A percentile compares a stretch with the other conserved stretches of the same genome.
phyloP scores from a whole-genome alignment of 1,140 invertebrate species.

The Drosophila melanogaster region DNA sequence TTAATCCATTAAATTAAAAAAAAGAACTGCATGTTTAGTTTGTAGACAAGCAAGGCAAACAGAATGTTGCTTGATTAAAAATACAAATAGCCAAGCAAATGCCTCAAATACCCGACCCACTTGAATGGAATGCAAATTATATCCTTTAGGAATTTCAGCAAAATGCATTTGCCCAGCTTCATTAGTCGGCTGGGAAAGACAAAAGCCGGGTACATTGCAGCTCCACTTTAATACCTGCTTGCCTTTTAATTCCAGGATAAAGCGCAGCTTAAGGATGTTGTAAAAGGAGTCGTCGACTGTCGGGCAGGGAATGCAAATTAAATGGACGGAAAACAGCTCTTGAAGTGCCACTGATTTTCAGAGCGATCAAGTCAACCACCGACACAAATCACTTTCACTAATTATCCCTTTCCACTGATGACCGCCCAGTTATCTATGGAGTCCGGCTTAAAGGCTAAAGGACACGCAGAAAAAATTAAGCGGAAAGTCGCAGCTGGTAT shows the following conservation, averaged over 20 bases:
- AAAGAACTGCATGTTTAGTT: background rate
- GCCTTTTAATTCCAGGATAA: constrained; percentile 50
- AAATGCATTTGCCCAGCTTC: constrained; percentile 56
- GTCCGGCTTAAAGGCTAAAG: constrained; percentile 18
- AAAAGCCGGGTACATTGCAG: constrained; percentile 27
- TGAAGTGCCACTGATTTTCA: constrained; percentile 61
- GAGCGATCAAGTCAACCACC: constrained; percentile 13
- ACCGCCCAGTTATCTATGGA: constrained; percentile 15
- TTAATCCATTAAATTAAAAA: no score
- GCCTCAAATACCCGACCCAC: constrained; percentile 24
- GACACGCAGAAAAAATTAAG: constrained; percentile 39
- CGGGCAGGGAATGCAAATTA: constrained; percentile 61
- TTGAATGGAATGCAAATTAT: constrained; percentile 32
- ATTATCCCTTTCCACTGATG: constrained; percentile 57
- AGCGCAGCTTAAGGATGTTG: constrained; percentile 10
- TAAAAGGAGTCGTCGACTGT: constrained; percentile 4
- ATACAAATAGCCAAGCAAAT: constrained; percentile 22
- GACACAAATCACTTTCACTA: constrained; percentile 78
- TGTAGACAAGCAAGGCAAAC: background rate
- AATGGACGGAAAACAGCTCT: constrained; percentile 29
- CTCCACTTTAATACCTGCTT: constrained; percentile 2
- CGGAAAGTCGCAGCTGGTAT: constrained; percentile 3
- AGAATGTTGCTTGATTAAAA: constrained; percentile 22
- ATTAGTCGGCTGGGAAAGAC: constrained; percentile 36
- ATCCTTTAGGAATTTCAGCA: constrained; percentile 11